phyloP scores from a whole-genome alignment of 2,113 vertebrate species.

The Melanotaenia duboulayi region DNA sequence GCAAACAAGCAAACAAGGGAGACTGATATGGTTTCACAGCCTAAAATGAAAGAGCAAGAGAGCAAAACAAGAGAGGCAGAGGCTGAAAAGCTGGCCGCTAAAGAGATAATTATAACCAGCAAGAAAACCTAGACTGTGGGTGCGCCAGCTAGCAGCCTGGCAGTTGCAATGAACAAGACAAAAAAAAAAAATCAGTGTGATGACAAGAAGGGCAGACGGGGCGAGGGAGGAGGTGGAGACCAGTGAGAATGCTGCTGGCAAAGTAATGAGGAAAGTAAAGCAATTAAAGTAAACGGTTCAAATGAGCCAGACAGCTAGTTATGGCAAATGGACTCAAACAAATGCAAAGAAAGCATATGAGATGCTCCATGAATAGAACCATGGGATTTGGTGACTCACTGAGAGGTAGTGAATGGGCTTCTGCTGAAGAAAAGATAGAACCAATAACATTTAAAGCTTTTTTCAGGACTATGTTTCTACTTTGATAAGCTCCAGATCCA shows the following conservation, averaged over 20 bases:
- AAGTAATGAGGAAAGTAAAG: slow-evolving; percentile 47
- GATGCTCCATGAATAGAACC: slow-evolving; percentile 13
- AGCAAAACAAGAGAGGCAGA: slow-evolving; percentile 31
- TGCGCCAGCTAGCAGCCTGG: slow-evolving; percentile 34
- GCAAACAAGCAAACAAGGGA: slow-evolving; percentile 47
- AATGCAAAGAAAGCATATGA: slow-evolving; percentile 47
- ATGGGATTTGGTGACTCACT: slow-evolving; percentile 9
- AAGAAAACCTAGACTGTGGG: slow-evolving; percentile 36
- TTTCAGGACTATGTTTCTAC: background rate
- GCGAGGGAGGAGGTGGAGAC: slow-evolving; percentile 25
- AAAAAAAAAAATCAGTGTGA: slow-evolving; percentile 32
- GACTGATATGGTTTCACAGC: slow-evolving; percentile 35
- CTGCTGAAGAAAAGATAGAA: background rate
- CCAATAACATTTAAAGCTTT: slow-evolving; percentile 12
- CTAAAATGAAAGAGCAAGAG: slow-evolving; percentile 42
- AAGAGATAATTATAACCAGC: slow-evolving; percentile 64
- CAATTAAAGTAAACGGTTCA: slow-evolving; percentile 60
- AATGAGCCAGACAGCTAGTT: slow-evolving; percentile 51
- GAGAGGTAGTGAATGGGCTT: background rate
- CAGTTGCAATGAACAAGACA: slow-evolving; percentile 29
- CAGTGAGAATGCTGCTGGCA: slow-evolving; percentile 22
- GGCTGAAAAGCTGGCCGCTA: slow-evolving; percentile 37
- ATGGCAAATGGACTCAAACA: slow-evolving; percentile 51
- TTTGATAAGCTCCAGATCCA: background rate
- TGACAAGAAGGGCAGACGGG: slow-evolving; percentile 34